Conservation (phyloP, 2,113 vertebrate species). For the Aldabrachelys gigantea region DNA sequence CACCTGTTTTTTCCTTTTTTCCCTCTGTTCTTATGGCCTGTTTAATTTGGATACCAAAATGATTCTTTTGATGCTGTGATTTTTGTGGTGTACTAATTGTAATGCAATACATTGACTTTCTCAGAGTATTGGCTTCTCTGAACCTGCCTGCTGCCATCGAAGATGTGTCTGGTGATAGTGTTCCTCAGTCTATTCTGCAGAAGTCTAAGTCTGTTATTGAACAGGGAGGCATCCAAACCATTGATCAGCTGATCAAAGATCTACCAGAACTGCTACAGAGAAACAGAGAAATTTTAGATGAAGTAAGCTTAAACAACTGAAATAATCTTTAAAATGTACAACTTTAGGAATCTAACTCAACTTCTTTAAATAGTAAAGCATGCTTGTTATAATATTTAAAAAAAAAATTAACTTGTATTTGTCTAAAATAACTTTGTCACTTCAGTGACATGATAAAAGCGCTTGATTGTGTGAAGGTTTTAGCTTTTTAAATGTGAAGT, state of each 20-base stretch:
- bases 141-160: constrained; percentile 98
- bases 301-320: constrained; percentile 77
- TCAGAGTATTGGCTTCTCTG: constrained; percentile 93
- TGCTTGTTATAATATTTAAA: not conserved
- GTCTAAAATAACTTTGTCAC: not conserved
- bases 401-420: not conserved
- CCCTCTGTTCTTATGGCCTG: not conserved
- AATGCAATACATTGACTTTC: not conserved
- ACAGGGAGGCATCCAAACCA: constrained; percentile 93
- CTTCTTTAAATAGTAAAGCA: not conserved
- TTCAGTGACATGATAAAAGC: not conserved
- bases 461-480: not conserved
- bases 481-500: not conserved
- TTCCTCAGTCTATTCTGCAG: constrained; percentile 95
- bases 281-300: constrained; percentile 96
- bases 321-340: not conserved
- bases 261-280: constrained; percentile 94
- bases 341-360: not conserved
- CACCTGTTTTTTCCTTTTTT: not conserved
- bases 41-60: not conserved
- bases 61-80: not conserved
- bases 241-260: constrained; percentile 95
- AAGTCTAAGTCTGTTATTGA: constrained; percentile 91
- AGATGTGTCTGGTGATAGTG: constrained; percentile 94
- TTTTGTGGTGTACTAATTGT: not conserved